phyloP scores from a whole-genome alignment of 1,140 invertebrate genomes.

The Cydia amplana region DNA sequence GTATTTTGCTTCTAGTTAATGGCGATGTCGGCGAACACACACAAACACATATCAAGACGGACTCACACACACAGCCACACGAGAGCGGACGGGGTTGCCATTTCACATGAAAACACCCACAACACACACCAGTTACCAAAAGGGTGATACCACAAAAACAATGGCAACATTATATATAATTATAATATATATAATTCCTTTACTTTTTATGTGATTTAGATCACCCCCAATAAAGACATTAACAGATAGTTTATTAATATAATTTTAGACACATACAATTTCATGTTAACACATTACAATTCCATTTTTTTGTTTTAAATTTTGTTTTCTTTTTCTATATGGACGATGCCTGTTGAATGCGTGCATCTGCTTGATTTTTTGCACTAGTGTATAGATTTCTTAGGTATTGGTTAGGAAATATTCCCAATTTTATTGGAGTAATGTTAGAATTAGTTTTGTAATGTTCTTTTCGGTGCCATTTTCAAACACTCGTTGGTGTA shows the following conservation, averaged over 20 bases:
- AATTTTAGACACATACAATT: slow-evolving; percentile 71
- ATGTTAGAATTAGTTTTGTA: slow-evolving; percentile 59
- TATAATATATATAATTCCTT: slow-evolving; percentile 58
- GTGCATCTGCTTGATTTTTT: slow-evolving; percentile 47
- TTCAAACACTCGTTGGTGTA: slow-evolving; percentile 47
- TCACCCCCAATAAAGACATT: slow-evolving; percentile 78
- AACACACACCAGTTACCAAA: slow-evolving; percentile 35
- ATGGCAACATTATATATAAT: slow-evolving; percentile 58
- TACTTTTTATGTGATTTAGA: slow-evolving; percentile 71
- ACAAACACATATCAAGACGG: slow-evolving; percentile 77
- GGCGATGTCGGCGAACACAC: slow-evolving; percentile 67
- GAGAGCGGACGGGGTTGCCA: slow-evolving; percentile 59
- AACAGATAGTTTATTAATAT: slow-evolving; percentile 71
- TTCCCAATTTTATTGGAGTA: slow-evolving; percentile 66
- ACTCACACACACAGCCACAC: slow-evolving; percentile 71
- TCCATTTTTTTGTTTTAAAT: slow-evolving; percentile 61
- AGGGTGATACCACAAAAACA: slow-evolving; percentile 35
- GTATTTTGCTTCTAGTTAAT: slow-evolving; percentile 76
- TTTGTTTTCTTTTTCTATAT: slow-evolving; percentile 51
- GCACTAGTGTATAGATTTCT: slow-evolving; percentile 45
- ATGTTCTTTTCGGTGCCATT: slow-evolving; percentile 56
- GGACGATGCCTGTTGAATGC: slow-evolving; percentile 42
- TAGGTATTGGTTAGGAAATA: slow-evolving; percentile 70
- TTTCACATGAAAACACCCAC: slow-evolving; percentile 45
- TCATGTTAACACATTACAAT: slow-evolving; percentile 71